Percentiles rank a stretch among this genome's conserved stretches.
Conservation (phyloP, 2,888 invertebrate genomes). For the Physocephala rufipes region DNA sequence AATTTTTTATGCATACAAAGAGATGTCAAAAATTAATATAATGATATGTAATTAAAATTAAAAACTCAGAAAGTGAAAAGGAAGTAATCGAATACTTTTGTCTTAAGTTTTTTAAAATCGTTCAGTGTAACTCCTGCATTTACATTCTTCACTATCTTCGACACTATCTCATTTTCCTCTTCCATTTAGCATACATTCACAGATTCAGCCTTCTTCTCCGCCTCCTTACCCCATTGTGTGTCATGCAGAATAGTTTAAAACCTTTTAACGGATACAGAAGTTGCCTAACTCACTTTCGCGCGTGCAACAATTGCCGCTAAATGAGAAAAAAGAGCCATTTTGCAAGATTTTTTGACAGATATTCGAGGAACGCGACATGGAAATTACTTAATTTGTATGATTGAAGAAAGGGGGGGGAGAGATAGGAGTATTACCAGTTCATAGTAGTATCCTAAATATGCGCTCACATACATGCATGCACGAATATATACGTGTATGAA, state of each 20-base stretch:
- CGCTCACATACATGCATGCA: no score
- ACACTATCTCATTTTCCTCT: background rate
- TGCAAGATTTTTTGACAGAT: conserved; percentile 23
- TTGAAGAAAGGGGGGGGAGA: no score
- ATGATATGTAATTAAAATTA: no score
- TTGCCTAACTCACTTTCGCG: conserved; percentile 32
- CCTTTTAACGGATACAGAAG: conserved; percentile 41
- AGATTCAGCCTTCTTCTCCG: background rate
- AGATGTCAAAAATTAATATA: no score
- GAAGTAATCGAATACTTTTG: no score
- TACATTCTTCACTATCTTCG: background rate
- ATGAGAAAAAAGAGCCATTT: conserved; percentile 7
- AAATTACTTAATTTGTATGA: conserved; percentile 38
- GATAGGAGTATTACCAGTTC: no score
- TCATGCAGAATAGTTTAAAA: conserved; percentile 46
- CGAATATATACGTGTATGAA: no score
- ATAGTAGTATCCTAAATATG: no score
- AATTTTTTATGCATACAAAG: no score
- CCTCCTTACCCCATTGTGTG: conserved; percentile 17
- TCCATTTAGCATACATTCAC: background rate
- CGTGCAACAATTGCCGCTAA: conserved; percentile 18
- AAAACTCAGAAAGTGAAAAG: no score
- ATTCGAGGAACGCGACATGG: conserved; percentile 30
- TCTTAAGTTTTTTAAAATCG: no score
- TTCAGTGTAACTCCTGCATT: no score